Evolutionary conservation across 2,113 vertebrate species (phyloP), one percentile per base, ranked within the genome.

Genomic region (Oenanthe oenanthe): DNA sequence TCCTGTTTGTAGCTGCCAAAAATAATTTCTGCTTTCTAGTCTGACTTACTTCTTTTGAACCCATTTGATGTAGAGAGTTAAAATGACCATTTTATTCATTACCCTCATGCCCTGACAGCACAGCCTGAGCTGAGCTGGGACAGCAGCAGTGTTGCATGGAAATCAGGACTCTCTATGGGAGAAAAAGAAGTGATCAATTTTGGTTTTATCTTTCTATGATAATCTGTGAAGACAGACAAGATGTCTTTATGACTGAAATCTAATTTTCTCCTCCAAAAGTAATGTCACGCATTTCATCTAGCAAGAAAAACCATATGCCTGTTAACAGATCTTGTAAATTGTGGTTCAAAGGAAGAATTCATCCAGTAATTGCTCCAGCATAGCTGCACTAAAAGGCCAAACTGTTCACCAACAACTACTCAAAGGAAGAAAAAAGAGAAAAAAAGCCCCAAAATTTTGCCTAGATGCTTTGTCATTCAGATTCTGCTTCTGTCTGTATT

Each of bases 1-100:
- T 47, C 21, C 47, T 70, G 32, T 73, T 68, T 70, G 36, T 28
- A 94, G 67, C 57, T 95, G 51, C 29, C 88, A 95, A 29, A 97
- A 81, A 74, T 63, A 0, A 57, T 43, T 82, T 80, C 84, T 88
- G 58, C 50, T 95, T 63, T 96, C 47, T 82, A 79, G 43, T 16
- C 48, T 87, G 82, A 90, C 91, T 90, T 66, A 86, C 18, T 73
- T 51, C 36, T 88, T 88, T 72, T 68, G 62, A 97, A 95, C 26
- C 38, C 43, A 60, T 34, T 76, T 92, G 65, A 90, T 82, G 43
- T 4, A n/a, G 29, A 81, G 21, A 82, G 17, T 60, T 60, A 24
- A 85, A 89, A 54, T 26, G 38, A 74, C 43, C 66, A 25, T 91
- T 94, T 94, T 74, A 77, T 47, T 93, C 66, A 36, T 85, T 79